Evolutionary conservation across 1,140 invertebrate genomes (phyloP).

Genomic region (Drosophila orena): DNA sequence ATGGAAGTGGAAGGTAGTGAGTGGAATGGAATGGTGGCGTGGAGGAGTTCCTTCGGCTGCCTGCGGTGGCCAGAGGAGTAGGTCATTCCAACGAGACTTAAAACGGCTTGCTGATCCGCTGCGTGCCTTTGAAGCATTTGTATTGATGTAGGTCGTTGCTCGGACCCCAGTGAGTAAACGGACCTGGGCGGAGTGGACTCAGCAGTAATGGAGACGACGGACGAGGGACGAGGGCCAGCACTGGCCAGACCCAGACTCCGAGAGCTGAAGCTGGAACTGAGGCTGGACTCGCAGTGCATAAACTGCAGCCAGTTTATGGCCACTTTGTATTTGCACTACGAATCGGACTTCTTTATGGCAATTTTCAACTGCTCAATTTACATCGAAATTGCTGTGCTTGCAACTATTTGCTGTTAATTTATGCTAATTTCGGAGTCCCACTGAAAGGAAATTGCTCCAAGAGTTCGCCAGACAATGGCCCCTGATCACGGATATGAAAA

Average conservation of each 20-base stretch:
- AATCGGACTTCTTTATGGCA: slow-evolving; percentile 70
- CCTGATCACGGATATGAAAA: slow-evolving; percentile 8
- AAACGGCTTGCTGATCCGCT: slow-evolving; percentile 51
- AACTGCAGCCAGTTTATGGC: slow-evolving; percentile 74
- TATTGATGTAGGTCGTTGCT: slow-evolving; percentile 76
- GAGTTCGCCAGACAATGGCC: slow-evolving; percentile 32
- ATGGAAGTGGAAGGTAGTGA: slow-evolving; percentile 16
- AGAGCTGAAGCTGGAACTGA: slow-evolving; percentile 20
- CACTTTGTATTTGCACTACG: slow-evolving; percentile 72
- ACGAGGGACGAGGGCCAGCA: slow-evolving; percentile 7
- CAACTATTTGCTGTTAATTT: slow-evolving; percentile 65
- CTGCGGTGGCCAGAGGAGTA: slow-evolving; percentile 52
- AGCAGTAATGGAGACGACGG: slow-evolving; percentile 46
- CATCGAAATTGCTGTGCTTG: slow-evolving; percentile 60
- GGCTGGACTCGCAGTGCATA: slow-evolving; percentile 56
- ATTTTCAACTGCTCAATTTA: slow-evolving; percentile 71
- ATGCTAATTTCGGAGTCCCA: slow-evolving; percentile 61
- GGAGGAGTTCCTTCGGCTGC: slow-evolving; percentile 7
- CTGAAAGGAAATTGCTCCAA: slow-evolving; percentile 46
- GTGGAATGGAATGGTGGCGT: slow-evolving; percentile 33
- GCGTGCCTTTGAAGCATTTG: slow-evolving; percentile 64
- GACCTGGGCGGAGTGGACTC: slow-evolving; percentile 18
- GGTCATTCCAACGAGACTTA: slow-evolving; percentile 68
- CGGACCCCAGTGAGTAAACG: slow-evolving; percentile 27
- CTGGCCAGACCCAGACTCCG: slow-evolving; percentile 33